These are phyloP conservation scores for Colaptes auratus DNA, from an alignment of 2,113 vertebrate genomes.

Conservation along the genomic window DNA sequence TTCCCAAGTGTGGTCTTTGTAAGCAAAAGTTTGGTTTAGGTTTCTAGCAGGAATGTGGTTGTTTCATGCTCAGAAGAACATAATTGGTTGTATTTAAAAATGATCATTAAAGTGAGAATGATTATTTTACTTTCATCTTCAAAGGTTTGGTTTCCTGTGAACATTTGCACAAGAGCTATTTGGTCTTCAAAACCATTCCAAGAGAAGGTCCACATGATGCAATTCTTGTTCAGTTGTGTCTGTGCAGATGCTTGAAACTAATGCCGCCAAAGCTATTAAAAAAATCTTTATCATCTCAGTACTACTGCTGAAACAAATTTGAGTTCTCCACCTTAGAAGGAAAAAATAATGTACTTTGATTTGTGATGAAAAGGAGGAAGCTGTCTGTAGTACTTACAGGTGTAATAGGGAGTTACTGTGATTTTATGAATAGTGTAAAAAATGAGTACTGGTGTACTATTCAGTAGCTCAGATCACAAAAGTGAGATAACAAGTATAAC, in stretches of 20 bases:
- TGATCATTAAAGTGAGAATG: background rate
- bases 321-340: background rate
- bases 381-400: background rate
- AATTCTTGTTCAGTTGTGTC: background rate
- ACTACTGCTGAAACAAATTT: background rate
- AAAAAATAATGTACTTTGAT: background rate
- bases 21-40: background rate
- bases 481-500: background rate
- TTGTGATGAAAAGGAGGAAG: background rate
- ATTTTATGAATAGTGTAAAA: background rate
- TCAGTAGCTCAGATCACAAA: background rate
- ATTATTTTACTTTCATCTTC: background rate
- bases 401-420: rapidly evolving
- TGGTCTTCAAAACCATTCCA: background rate
- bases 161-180: background rate
- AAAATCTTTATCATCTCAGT: background rate
- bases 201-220: background rate
- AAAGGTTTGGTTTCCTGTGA: background rate
- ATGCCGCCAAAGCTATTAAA: background rate
- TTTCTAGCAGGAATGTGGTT: background rate
- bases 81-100: background rate
- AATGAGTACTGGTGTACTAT: background rate
- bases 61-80: background rate
- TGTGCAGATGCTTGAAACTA: background rate
- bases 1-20: background rate